Evolutionary conservation across 1,140 invertebrate species (phyloP).

Genomic region (Thrips palmi): DNA sequence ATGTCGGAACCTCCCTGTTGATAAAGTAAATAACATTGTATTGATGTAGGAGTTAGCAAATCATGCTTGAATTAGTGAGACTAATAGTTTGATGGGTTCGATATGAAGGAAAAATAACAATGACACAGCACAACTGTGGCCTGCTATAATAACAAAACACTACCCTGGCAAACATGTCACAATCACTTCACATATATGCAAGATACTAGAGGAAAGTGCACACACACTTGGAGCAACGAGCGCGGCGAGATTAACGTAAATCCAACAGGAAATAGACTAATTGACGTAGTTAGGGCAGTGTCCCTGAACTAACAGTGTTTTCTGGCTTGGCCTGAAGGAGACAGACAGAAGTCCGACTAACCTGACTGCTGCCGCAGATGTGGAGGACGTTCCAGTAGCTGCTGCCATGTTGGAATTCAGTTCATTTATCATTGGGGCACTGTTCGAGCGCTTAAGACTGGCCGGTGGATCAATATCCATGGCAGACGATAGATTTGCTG

Average conservation of each 20-base stretch:
- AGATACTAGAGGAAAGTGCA: conserved; percentile 20
- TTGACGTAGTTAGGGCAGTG: not conserved
- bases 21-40: conserved; percentile 8
- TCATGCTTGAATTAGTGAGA: conserved; percentile 15
- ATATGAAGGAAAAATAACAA: conserved; percentile 11
- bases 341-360: conserved; percentile 18
- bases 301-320: too few relatives aligned
- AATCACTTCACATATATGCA: not conserved
- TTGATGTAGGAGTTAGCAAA: not conserved
- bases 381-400: conserved; percentile 26
- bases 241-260: conserved; percentile 14
- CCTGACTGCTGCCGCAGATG: conserved; percentile 19
- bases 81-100: conserved; percentile 1
- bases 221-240: conserved; percentile 11
- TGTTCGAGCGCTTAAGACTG: conserved; percentile 56
- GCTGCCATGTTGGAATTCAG: conserved; percentile 26
- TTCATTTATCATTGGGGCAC: conserved; percentile 68
- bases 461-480: conserved; percentile 39
- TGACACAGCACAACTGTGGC: too few relatives aligned
- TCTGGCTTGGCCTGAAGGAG: conserved; percentile 1
- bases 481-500: too few relatives aligned
- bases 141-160: too few relatives aligned
- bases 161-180: not conserved
- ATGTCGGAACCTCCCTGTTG: conserved; percentile 28
- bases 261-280: conserved; percentile 11